Evolutionary conservation across 2,888 invertebrate genomes (phyloP).

Genomic region (Baronia brevicornis): DNA sequence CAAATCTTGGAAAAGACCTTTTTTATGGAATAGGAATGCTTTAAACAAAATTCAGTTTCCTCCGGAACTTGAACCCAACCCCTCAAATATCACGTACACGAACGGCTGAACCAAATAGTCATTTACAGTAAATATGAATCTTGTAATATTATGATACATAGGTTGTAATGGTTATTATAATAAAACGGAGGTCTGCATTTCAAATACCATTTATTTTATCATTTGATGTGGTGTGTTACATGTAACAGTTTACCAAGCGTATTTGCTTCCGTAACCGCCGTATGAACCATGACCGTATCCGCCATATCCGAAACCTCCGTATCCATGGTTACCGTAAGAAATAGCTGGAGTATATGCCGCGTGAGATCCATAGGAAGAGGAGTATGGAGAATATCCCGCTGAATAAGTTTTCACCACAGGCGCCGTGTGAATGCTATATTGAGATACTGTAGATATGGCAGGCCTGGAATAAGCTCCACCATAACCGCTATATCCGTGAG

Average conservation of each 20-base stretch:
- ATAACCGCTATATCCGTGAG: conserved; percentile 23
- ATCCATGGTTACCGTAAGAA: conserved; percentile 24
- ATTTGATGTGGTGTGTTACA: too few relatives aligned
- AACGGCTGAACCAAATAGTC: too few relatives aligned
- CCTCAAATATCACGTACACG: too few relatives aligned
- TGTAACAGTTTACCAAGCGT: conserved; percentile 41
- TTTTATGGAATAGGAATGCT: too few relatives aligned
- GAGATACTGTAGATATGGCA: conserved; percentile 40
- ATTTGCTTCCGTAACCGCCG: conserved; percentile 29
- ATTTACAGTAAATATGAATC: too few relatives aligned
- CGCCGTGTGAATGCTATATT: conserved; percentile 38
- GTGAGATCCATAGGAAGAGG: conserved; percentile 16
- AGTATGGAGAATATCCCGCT: conserved; percentile 27
- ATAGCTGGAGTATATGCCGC: conserved; percentile 21
- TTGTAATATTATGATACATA: too few relatives aligned
- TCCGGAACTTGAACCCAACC: too few relatives aligned
- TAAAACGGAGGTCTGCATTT: too few relatives aligned
- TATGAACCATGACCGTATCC: conserved; percentile 26
- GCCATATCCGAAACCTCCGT: conserved; percentile 21
- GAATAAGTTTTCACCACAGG: conserved; percentile 34
- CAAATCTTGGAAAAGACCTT: too few relatives aligned
- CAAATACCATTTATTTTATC: too few relatives aligned
- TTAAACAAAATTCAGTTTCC: too few relatives aligned
- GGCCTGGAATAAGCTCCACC: conserved; percentile 23
- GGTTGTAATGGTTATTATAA: too few relatives aligned